Evolutionary conservation across 2,888 invertebrate species (phyloP), one percentile per base, ranked within the genome.

Genomic region (Drosophila aldrichi): DNA sequence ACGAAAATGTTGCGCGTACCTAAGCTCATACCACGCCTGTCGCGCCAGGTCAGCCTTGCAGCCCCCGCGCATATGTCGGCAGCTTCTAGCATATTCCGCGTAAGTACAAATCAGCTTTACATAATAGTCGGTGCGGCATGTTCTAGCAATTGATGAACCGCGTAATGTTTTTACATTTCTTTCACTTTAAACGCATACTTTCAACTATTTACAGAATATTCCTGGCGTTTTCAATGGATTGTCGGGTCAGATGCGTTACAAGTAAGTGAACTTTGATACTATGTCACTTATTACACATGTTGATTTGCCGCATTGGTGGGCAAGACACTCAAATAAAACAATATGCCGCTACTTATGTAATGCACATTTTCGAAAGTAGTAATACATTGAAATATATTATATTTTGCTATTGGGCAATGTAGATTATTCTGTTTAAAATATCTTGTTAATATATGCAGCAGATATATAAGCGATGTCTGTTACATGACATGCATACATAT

Each of bases 71-170:
- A 89, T 70, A 60, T 77, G 57, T 70, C 77, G 10, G 78, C 77
- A 48, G 60, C 78, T 91, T 92, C 91, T 91, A 89, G 91, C 84
- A 91, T 91, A 74, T 92, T 92, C 90, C 90, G 91, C 77, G 92
- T 91, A 89, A 85, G 92, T 91, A 85, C 54, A 61, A 56, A 55
- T 51, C 12, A 2, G 57, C 77, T 89, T 88, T 87, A 88, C 83
- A 87, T 87, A 87, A 88, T 85, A 71, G 59, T 43, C 59, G 46
- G 70, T 34, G 76, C 76, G 82, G 76, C 79, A 74, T 69, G 58
- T 77, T 69, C 65, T 49, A 25, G 18, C 52, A 46, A 46, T 40
- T 61, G 57, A 79, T 81, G 64, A 73, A 82, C 48, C 41, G 18
- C 32, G 7, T 16, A 16, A 62, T 74, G 48, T 68, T 74, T 65